Evolutionary conservation across 1,140 invertebrate species (phyloP).

Genomic region (Leptopilina boulardi): DNA sequence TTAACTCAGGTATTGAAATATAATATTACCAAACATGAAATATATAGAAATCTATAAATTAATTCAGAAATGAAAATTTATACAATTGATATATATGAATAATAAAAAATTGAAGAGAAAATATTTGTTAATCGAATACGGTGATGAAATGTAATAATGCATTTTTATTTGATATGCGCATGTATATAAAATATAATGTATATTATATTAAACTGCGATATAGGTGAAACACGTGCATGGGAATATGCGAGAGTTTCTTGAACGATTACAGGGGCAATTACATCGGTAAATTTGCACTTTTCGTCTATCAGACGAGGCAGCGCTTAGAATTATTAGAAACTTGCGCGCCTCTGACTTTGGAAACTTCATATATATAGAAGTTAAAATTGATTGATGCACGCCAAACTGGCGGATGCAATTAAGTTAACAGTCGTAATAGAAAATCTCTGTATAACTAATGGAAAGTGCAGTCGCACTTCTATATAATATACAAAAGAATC

Average conservation of each 20-base stretch:
- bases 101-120: too few species aligned
- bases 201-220: background rate
- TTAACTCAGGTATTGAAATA: too few species aligned
- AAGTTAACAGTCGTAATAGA: conserved; percentile 17
- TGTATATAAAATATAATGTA: too few species aligned
- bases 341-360: conserved; percentile 1
- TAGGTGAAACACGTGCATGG: background rate
- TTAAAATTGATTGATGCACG: conserved; percentile 24
- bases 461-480: background rate
- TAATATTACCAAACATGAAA: too few species aligned
- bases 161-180: background rate
- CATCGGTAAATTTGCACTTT: conserved; percentile 3
- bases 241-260: background rate
- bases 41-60: too few species aligned
- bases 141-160: background rate
- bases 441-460: background rate
- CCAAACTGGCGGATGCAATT: conserved; percentile 10
- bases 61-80: too few species aligned
- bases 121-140: too few species aligned
- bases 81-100: too few species aligned
- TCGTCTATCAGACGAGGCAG: background rate
- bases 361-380: conserved; percentile 1
- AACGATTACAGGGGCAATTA: conserved; percentile 25
- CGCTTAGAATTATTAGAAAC: conserved; percentile 23
- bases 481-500: background rate